Percentiles rank a stretch among this genome's conserved stretches.
Evolutionary conservation across 1,140 invertebrate species (phyloP).

Genomic region (Antheraea mylitta): DNA sequence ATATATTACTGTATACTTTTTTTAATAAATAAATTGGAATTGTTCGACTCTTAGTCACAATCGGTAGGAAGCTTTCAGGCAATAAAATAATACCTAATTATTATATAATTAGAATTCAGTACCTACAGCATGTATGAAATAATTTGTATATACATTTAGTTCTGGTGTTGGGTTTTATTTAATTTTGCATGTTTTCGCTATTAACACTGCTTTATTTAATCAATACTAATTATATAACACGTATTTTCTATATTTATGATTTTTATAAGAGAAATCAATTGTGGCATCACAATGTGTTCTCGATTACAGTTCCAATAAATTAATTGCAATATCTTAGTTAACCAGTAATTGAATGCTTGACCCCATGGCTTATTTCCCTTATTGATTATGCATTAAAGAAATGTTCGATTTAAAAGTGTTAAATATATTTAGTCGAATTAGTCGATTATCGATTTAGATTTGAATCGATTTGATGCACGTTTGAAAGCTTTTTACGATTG

Average conservation of each 20-base stretch:
- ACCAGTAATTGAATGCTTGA: background rate
- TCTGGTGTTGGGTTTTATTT: constrained; percentile 40
- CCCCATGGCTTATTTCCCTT: background rate
- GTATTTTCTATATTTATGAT: no score
- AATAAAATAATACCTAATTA: constrained; percentile 10
- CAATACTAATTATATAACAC: no score
- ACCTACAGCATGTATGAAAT: constrained; percentile 62
- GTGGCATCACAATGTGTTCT: no score
- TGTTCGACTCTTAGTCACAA: constrained; percentile 49
- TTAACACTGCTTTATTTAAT: background rate
- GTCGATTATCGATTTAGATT: constrained; percentile 2
- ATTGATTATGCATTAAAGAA: background rate
- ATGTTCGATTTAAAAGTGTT: background rate
- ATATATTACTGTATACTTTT: constrained; percentile 32
- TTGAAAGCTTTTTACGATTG: constrained; percentile 77
- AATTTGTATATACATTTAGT: constrained; percentile 24
- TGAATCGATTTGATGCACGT: constrained; percentile 45
- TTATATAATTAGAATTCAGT: constrained; percentile 17
- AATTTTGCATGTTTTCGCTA: constrained; percentile 4
- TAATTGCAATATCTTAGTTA: background rate
- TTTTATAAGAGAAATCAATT: no score
- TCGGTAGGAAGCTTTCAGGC: constrained; percentile 72
- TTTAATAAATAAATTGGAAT: constrained; percentile 56
- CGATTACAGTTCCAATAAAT: background rate
- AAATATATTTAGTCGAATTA: background rate